Evolutionary conservation across 1,140 invertebrate species (phyloP).

Genomic region (Bombus waltoni): DNA sequence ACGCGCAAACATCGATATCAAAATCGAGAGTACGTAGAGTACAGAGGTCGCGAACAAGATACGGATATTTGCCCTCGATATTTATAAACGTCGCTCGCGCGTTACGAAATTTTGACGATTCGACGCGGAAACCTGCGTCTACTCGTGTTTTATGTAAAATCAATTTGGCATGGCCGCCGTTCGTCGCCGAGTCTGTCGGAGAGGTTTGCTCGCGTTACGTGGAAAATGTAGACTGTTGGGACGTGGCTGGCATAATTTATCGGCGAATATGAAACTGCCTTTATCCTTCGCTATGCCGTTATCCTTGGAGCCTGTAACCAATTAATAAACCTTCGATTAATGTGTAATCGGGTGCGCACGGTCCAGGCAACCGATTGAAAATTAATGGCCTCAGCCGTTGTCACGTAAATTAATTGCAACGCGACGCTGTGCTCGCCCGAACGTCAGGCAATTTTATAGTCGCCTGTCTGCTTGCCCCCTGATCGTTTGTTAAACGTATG

Average conservation of each 20-base stretch:
- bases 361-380: slow-evolving; percentile 61
- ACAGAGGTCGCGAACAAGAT: background rate
- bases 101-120: slow-evolving; percentile 7
- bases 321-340: slow-evolving; percentile 72
- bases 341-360: slow-evolving; percentile 59
- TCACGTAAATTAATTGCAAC: slow-evolving; percentile 61
- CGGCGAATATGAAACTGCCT: slow-evolving; percentile 3
- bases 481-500: background rate
- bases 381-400: slow-evolving; percentile 68
- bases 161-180: too few species aligned
- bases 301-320: slow-evolving; percentile 59
- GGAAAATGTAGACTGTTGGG: slow-evolving; percentile 3
- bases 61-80: background rate
- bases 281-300: slow-evolving; percentile 43
- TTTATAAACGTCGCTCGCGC: background rate
- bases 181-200: background rate
- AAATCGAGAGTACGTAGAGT: background rate
- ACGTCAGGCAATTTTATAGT: slow-evolving; percentile 41
- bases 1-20: too few species aligned
- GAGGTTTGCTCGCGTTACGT: background rate
- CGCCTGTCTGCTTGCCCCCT: background rate
- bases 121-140: background rate
- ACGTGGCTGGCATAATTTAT: slow-evolving; percentile 5
- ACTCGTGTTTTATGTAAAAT: slow-evolving; percentile 4
- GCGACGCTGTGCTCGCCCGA: slow-evolving; percentile 4